Evolutionary conservation across 2,113 vertebrate species (phyloP), one percentile per base, ranked within the genome.

Genomic region (Psilopsiagon aymara): DNA sequence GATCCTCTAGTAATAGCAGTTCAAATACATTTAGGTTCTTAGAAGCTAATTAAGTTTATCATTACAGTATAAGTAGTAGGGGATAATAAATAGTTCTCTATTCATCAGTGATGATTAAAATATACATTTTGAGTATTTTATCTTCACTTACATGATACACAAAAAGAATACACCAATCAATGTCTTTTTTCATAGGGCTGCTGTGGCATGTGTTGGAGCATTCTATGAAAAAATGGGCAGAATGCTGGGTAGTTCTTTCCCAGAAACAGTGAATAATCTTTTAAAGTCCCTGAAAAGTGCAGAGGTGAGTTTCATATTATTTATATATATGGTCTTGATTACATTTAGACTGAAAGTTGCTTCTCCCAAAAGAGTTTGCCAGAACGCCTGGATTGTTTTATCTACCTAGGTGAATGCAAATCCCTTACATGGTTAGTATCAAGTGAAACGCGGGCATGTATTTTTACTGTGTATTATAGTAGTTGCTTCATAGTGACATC

Each of bases 181-280:
- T 79, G 14, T 43, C 5, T 88, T 70, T 53, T 97, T 62, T 95
- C 76, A 9, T 82, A 99, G 99, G 73, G 99, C 99, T 97, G 99
- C 99, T 14, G 99, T 99, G 96, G 99, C 99, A 13, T 99, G 99
- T 97, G 98, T 99, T 71, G 99, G 99, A 71, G 99, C 99, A 27
- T 99, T 99, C 98, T 99, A 99, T 97, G 99, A 99, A 97, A 99
- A 99, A 98, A 99, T 99, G 99, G 99, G 99, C 53, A 98, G 99
- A 95, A 99, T 99, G 99, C 96, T 99, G 88, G 99, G 99, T 86
- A 99, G 99, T 97, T 99, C 99, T 89, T 99, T 99, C 97, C 99
- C 99, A 17, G 99, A 99, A 97, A 99, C 99, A 78, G 99, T 99
- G 67, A 99, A 98, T 97, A 99, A 99, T 98, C 98, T 99, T 60